Base-by-base conservation (phyloP, 2,113 vertebrate species). In the Patagioenas fasciata region DNA sequence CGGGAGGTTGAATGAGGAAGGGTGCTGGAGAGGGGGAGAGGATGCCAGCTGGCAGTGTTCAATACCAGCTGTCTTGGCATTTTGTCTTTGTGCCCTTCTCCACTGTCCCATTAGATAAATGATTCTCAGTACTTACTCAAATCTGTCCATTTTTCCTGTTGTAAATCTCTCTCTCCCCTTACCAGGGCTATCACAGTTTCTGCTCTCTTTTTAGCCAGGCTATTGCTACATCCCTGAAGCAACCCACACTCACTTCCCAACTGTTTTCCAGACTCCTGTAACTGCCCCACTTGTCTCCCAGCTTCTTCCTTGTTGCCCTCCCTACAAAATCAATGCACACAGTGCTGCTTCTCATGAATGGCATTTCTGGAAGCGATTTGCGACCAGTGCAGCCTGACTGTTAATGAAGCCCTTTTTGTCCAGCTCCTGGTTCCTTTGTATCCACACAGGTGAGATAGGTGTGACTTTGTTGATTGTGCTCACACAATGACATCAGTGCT, bases 401-500 rank as follows among this genome's bases (percentile, higher is more conserved):
- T 34, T 80, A 57, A 25, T 61, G 34, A 31, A 91, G 10, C 31
- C 51, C 42, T 72, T 80, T 77, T 66, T 7, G 3, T 19, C 74
- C 16, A 28, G 12, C 15, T 58, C 16, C 64, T 74, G 21, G 7
- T 64, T 67, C 34, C 21, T 16, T 58, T 64, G 10, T 71, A 60
- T n/a, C 42, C 53, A 38, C 34, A 40, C 13, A 56, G 15, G 10
- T 51, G 53, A 70, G 7, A 58, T 1, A 42, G 17, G 17, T 70
- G 64, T 54, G 62, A 47, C 58, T 15, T 34, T 47, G 9, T 10
- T 70, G 47, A 20, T 14, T 62, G 62, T 54, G 7, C 47, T 73
- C 38, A 47, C 31, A 5, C 26, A 15, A 8, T 0, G 1, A 1
- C 26, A 14, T 20, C 34, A 7, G 0, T 34, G 54, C 11, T 58